Evolutionary conservation across 2,888 invertebrate species (phyloP).

Genomic region (Euproctis similis): DNA sequence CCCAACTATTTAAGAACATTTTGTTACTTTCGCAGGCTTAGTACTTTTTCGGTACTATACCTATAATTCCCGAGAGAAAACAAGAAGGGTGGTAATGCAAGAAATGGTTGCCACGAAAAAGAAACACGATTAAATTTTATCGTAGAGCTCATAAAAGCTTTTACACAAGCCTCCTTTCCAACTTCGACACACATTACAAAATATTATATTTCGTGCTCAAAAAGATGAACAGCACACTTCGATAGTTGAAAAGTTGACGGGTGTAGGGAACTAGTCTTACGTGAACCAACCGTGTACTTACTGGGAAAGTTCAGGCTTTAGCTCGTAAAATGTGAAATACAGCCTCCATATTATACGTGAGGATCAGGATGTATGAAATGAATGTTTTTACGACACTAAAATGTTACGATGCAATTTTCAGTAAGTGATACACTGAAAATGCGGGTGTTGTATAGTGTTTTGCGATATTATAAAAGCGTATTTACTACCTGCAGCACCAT

Average conservation of each 20-base stretch:
- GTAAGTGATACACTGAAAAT: slow-evolving; percentile 14
- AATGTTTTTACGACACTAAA: slow-evolving; percentile 11
- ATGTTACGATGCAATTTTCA: slow-evolving; percentile 29
- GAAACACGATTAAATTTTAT: too few relatives aligned
- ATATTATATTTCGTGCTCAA: slow-evolving; percentile 3
- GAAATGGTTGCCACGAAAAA: too few relatives aligned
- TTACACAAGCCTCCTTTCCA: not conserved
- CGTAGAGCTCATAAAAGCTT: not conserved
- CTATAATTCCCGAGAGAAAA: too few relatives aligned
- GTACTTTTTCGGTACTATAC: too few relatives aligned
- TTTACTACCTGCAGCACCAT: too few relatives aligned
- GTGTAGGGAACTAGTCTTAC: slow-evolving; percentile 14
- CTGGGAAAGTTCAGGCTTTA: slow-evolving; percentile 9
- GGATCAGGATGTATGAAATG: too few relatives aligned
- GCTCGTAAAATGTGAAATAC: not conserved
- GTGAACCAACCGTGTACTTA: slow-evolving; percentile 10
- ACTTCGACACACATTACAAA: not conserved
- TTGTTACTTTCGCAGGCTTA: too few relatives aligned
- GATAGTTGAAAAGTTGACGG: slow-evolving; percentile 14
- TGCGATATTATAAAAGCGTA: not conserved
- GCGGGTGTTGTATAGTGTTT: slow-evolving; percentile 4
- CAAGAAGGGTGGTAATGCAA: too few relatives aligned
- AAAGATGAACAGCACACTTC: slow-evolving; percentile 12
- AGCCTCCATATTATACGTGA: not conserved
- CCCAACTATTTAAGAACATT: too few relatives aligned